Evolutionary conservation across 2,888 invertebrate genomes (phyloP).

Genomic region (Incurvaria masculella): DNA sequence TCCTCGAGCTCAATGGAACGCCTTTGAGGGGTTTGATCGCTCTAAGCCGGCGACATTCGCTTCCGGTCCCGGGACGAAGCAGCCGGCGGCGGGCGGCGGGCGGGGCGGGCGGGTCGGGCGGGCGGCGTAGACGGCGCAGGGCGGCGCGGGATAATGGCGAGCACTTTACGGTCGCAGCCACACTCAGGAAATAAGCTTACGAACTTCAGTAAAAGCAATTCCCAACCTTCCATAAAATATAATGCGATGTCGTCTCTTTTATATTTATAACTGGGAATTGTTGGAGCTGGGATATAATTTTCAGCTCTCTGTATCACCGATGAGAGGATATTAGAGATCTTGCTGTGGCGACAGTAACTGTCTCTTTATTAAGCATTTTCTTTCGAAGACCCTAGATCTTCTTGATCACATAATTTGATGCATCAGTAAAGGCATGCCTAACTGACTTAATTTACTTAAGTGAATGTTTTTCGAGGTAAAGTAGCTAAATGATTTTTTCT

Average conservation of each 20-base stretch:
- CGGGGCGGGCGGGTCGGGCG: not conserved
- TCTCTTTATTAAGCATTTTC: no score
- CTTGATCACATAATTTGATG: no score
- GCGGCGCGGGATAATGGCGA: conserved; percentile 36
- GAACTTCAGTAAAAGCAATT: conserved; percentile 54
- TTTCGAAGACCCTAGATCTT: no score
- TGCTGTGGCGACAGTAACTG: no score
- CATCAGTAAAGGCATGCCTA: no score
- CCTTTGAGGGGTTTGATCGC: not conserved
- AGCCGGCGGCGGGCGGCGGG: not conserved
- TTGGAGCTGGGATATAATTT: no score
- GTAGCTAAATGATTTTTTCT: conserved; percentile 10
- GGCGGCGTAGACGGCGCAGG: not conserved
- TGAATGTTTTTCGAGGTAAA: no score
- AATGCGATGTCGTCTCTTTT: conserved; percentile 45
- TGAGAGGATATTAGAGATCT: no score
- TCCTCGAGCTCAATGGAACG: not conserved
- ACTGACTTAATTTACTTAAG: no score
- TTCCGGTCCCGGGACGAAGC: not conserved
- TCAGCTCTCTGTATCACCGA: no score
- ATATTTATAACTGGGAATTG: conserved; percentile 47
- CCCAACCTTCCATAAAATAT: conserved; percentile 50
- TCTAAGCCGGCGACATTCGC: not conserved
- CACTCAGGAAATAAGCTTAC: conserved; percentile 55
- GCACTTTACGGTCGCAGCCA: conserved; percentile 50